Evolutionary conservation across 2,113 vertebrate genomes (phyloP).

Genomic region (Hylia prasina): DNA sequence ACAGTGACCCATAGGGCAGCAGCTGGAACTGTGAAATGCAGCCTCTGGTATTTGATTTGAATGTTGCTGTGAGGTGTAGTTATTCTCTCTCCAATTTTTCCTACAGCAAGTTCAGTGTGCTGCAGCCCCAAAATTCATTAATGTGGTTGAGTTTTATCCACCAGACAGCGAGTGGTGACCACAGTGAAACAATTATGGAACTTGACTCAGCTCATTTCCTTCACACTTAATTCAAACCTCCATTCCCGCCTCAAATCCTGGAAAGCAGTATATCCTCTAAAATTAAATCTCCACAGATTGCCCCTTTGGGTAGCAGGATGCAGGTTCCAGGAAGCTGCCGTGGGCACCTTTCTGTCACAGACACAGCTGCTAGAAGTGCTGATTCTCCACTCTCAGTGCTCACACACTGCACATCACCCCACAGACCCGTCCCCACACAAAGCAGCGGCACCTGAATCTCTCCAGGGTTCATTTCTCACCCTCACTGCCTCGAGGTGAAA

Average conservation of each 20-base stretch:
- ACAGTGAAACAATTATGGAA: not conserved
- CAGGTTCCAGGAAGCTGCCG: not conserved
- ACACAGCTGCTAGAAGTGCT: not conserved
- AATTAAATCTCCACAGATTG: not conserved
- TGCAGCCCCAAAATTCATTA: not conserved
- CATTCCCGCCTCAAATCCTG: not conserved
- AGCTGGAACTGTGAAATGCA: not conserved
- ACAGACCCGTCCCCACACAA: not conserved
- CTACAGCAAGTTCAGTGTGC: not conserved
- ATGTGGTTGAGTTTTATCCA: not conserved
- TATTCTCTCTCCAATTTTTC: not conserved
- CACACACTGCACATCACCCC: not conserved
- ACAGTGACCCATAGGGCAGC: not conserved
- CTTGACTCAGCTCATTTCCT: not conserved
- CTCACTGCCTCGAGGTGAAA: rapidly evolving
- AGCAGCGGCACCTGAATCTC: not conserved
- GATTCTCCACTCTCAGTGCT: not conserved
- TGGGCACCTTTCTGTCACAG: rapidly evolving
- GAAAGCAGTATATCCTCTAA: not conserved
- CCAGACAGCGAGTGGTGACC: not conserved
- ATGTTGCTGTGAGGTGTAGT: not conserved
- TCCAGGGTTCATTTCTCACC: not conserved
- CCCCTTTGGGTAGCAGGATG: not conserved
- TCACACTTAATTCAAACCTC: not conserved
- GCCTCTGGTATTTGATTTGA: not conserved